phyloP scores from a whole-genome alignment of 2,113 vertebrate species.

The Callionymus lyra region DNA sequence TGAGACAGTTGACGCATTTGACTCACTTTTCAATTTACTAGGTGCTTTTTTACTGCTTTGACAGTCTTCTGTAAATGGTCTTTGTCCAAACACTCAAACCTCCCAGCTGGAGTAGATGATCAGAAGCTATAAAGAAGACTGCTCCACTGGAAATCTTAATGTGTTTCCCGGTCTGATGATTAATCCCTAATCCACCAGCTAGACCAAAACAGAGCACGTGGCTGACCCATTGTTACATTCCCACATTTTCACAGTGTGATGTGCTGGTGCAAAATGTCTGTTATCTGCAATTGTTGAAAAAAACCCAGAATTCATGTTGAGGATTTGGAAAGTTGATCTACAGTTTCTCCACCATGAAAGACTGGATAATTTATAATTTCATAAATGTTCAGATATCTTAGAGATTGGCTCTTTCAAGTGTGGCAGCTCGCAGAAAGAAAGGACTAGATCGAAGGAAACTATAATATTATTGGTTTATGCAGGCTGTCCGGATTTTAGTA shows the following conservation, averaged over 20 bases:
- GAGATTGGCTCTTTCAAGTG: no score
- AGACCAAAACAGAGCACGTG: slow-evolving; percentile 20
- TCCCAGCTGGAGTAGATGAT: slow-evolving; percentile 16
- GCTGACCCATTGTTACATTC: slow-evolving; percentile 18
- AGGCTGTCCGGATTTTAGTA: no score
- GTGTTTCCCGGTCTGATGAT: slow-evolving; percentile 13
- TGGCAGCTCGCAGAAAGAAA: no score
- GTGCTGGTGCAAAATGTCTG: no score
- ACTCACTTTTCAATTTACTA: neutral
- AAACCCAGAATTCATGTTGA: no score
- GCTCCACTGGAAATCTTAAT: slow-evolving; percentile 14
- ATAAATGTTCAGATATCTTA: no score
- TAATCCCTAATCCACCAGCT: slow-evolving; percentile 25
- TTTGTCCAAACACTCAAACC: slow-evolving; percentile 23
- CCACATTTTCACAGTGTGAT: neutral
- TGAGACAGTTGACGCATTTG: neutral
- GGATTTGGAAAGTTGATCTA: neutral
- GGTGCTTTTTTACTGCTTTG: slow-evolving; percentile 17
- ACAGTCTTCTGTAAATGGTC: slow-evolving; percentile 17
- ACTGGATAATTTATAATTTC: no score
- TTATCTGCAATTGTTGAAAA: no score
- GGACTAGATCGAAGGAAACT: no score
- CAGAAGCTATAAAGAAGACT: slow-evolving; percentile 13
- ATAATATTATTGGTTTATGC: no score
- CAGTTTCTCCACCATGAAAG: no score